phyloP scores from a whole-genome alignment of 2,797 vertebrate species.

The Hozukius guyotensis region DNA sequence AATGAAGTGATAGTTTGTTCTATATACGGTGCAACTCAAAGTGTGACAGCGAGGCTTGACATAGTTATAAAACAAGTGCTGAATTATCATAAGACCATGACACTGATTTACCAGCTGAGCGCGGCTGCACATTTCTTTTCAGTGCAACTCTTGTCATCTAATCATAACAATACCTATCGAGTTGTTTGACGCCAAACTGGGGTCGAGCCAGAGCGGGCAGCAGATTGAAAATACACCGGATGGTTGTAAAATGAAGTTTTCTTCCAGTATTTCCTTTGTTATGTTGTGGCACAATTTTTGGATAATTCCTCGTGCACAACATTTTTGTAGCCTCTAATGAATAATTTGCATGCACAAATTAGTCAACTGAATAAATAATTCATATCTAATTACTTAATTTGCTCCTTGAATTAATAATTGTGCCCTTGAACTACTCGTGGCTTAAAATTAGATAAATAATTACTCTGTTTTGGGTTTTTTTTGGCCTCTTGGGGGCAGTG shows the following conservation, averaged over 20 bases:
- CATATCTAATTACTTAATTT: slow-evolving; percentile 11
- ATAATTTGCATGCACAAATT: slow-evolving; percentile 11
- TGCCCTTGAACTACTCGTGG: slow-evolving; percentile 3
- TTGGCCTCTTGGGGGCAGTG: not conserved
- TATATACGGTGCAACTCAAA: slow-evolving; percentile 21
- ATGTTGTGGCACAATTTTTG: not conserved
- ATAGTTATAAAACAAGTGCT: slow-evolving; percentile 34
- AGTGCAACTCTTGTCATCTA: not conserved
- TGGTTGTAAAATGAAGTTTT: not conserved
- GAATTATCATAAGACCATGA: slow-evolving; percentile 8
- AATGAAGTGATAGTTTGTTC: slow-evolving; percentile 35
- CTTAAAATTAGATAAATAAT: not conserved
- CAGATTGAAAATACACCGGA: not conserved
- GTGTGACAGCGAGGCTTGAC: slow-evolving; percentile 20
- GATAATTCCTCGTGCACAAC: not conserved
- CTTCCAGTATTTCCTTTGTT: not conserved
- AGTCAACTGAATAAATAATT: slow-evolving; percentile 17
- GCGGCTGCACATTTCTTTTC: not conserved
- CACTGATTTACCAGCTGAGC: slow-evolving; percentile 5
- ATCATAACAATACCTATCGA: not conserved
- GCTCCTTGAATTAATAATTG: slow-evolving; percentile 5
- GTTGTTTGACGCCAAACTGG: not conserved
- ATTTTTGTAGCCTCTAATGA: not conserved
- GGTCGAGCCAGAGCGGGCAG: not conserved
- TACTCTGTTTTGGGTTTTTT: not conserved